Evolutionary conservation across 2,797 vertebrate genomes (phyloP).

Genomic region (Chiloscyllium punctatum): DNA sequence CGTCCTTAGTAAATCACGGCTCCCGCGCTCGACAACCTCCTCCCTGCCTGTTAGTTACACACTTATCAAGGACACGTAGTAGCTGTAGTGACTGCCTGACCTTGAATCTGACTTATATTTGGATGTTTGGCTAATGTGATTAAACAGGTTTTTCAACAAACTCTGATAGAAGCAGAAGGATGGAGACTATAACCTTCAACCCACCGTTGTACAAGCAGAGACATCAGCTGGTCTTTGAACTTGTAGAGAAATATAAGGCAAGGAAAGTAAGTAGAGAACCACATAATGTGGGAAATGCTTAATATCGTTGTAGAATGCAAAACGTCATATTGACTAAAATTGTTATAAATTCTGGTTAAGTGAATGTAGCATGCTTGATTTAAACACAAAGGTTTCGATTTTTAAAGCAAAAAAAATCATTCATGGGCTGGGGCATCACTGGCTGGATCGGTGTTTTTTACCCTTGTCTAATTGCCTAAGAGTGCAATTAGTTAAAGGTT

Average conservation of each 20-base stretch:
- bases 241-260: slow-evolving; percentile 65
- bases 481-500: too few relatives aligned
- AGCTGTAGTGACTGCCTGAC: neutral
- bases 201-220: slow-evolving; percentile 80
- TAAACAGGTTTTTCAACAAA: neutral
- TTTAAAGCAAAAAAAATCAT: too few relatives aligned
- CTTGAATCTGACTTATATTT: neutral
- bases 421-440: too few relatives aligned
- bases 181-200: slow-evolving; percentile 56
- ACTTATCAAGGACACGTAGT: too few relatives aligned
- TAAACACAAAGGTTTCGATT: too few relatives aligned
- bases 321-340: neutral
- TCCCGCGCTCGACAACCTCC: too few relatives aligned
- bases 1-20: too few relatives aligned
- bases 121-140: neutral
- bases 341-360: too few relatives aligned
- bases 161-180: neutral
- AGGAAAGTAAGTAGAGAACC: slow-evolving; percentile 64
- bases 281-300: neutral
- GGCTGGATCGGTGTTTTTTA: too few relatives aligned
- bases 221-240: slow-evolving; percentile 73
- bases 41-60: too few relatives aligned
- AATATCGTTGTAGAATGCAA: neutral
- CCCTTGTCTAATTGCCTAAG: too few relatives aligned
- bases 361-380: too few relatives aligned